Percentiles rank a stretch among this genome's conserved stretches.
Conservation (phyloP, 64 coral and sea anemone genomes). For the Actinia tenebrosa region DNA sequence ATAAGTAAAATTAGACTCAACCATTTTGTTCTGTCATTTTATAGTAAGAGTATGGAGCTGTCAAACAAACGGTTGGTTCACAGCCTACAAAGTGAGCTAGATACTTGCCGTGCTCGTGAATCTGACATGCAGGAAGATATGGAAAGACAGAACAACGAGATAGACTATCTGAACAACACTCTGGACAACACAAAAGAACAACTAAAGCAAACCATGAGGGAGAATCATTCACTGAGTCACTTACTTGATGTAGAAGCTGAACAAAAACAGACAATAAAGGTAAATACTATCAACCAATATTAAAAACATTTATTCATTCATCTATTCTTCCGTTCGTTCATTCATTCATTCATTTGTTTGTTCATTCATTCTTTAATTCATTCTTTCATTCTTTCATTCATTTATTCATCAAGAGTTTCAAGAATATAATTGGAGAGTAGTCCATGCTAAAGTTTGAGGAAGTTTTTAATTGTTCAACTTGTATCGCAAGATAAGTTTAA, state of each 20-base stretch:
- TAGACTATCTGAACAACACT: not conserved
- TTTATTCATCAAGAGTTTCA: too few species aligned
- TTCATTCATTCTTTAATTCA: too few species aligned
- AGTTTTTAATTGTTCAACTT: too few species aligned
- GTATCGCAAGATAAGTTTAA: too few species aligned
- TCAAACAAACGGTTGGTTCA: not conserved
- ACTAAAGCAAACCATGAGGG: not conserved
- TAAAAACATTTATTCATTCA: too few species aligned
- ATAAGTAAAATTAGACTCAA: too few species aligned
- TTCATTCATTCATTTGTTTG: too few species aligned
- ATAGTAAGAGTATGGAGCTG: not conserved
- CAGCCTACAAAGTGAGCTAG: not conserved
- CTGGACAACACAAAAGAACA: not conserved
- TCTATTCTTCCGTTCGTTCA: too few species aligned
- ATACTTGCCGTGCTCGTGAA: not conserved
- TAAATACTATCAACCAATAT: not conserved
- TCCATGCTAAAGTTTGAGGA: too few species aligned
- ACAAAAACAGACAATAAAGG: constrained; percentile 1
- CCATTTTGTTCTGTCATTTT: not conserved
- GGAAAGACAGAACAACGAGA: not conserved
- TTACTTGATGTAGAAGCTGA: not conserved
- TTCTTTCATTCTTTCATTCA: too few species aligned
- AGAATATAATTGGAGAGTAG: too few species aligned
- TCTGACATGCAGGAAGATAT: too few species aligned
- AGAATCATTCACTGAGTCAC: not conserved